Conservation (phyloP, 2,113 vertebrate genomes). For the Clarias macrocephalus region DNA sequence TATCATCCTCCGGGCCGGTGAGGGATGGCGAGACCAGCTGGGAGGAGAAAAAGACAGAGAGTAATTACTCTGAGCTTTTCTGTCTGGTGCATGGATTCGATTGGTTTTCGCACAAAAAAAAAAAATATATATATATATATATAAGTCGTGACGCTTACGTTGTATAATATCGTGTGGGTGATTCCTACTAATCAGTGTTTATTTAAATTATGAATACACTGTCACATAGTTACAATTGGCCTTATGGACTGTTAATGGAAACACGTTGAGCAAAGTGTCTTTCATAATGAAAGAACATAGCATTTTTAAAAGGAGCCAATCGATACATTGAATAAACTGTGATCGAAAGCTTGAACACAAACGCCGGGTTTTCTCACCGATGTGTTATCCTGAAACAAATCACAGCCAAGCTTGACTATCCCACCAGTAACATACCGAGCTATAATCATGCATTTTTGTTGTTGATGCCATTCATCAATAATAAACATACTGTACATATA, state of each 20-base stretch:
- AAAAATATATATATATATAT: too few relatives aligned
- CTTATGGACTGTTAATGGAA: neutral
- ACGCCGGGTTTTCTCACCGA: neutral
- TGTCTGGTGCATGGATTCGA: neutral
- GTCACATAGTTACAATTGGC: neutral
- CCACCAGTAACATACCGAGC: too few relatives aligned
- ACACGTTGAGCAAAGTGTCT: neutral
- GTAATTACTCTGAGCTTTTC: constrained; percentile 42
- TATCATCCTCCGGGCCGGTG: constrained; percentile 31
- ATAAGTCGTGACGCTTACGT: too few relatives aligned
- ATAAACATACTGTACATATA: neutral
- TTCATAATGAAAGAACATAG: neutral
- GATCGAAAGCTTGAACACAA: neutral
- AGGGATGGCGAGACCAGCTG: constrained; percentile 1
- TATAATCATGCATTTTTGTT: neutral
- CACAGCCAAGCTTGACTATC: neutral
- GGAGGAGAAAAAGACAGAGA: constrained; percentile 28
- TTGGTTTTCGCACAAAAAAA: constrained; percentile 15
- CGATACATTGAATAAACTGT: neutral
- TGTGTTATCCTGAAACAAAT: neutral
- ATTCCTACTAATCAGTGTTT: too few relatives aligned
- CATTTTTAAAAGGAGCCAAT: neutral
- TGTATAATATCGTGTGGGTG: too few relatives aligned
- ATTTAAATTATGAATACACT: too few relatives aligned
- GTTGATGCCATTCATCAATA: neutral